phyloP scores from a whole-genome alignment of 2,888 invertebrate species.

The Tigriopus californicus region DNA sequence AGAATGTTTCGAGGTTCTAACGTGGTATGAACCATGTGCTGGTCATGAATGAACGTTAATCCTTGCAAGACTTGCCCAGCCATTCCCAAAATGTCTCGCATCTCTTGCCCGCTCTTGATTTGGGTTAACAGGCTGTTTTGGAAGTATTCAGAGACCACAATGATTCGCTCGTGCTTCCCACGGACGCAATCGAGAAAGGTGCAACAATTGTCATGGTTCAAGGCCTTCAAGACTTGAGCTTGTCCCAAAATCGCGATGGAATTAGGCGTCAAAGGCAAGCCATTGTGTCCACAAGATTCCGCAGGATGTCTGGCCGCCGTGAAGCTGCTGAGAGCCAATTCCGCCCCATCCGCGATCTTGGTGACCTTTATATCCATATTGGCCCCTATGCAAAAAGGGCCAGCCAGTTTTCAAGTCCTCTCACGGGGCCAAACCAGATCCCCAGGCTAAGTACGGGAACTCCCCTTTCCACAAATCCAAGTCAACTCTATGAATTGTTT shows the following conservation, averaged over 20 bases:
- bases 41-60: slow-evolving; percentile 47
- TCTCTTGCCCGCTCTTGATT: slow-evolving; percentile 22
- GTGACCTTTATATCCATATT: too few relatives aligned
- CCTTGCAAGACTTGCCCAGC: slow-evolving; percentile 53
- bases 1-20: slow-evolving; percentile 65
- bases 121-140: slow-evolving; percentile 38
- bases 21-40: slow-evolving; percentile 56
- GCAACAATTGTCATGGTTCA: slow-evolving; percentile 62
- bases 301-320: slow-evolving; percentile 52
- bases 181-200: slow-evolving; percentile 75
- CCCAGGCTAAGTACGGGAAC: too few relatives aligned
- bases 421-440: too few relatives aligned
- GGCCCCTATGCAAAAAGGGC: too few relatives aligned
- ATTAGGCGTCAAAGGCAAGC: slow-evolving; percentile 85
- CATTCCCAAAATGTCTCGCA: slow-evolving; percentile 40
- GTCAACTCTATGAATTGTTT: too few relatives aligned
- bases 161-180: slow-evolving; percentile 60
- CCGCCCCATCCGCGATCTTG: neutral
- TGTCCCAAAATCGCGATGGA: slow-evolving; percentile 80
- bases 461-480: too few relatives aligned
- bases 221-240: slow-evolving; percentile 58
- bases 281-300: slow-evolving; percentile 84
- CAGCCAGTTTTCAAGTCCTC: too few relatives aligned
- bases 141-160: slow-evolving; percentile 60
- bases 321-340: slow-evolving; percentile 3